Base-by-base conservation (phyloP, 2,113 vertebrate genomes). In the Macquaria australasica region DNA sequence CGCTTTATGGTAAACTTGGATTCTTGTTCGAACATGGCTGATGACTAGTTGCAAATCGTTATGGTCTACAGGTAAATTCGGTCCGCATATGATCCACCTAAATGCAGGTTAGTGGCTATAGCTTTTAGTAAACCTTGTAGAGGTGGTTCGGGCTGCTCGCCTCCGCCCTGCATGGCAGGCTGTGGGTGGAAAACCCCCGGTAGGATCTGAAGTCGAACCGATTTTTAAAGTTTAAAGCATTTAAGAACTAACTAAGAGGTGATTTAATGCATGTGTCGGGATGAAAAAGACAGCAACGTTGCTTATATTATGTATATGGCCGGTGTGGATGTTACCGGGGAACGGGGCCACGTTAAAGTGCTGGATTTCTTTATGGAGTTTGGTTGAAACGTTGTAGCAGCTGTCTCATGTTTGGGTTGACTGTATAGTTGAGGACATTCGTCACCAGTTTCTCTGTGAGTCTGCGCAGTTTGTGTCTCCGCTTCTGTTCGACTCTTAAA, bases 41-140 rank as follows among this genome's bases (percentile, higher is more conserved):
- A 2, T 3, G 12, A 8, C 0, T 25, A 3, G 0, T 3, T 1
- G 1, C 1, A 2, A 1, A 18, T 16, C 4, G 1, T 7, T 0
- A 1, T 1, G 59, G 8, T 58, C 5, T 23, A 0, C 15, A 1
- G 15, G 14, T 31, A 0, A 48, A 48, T 84, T 81, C 87, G 87
- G 84, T 50, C 2, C 25, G 23, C 0, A 23, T 28, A 1, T 16
- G 5, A 14, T 8, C 34, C 11, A 2, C 14, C 6, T 71, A 12
- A n/a, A 16, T 3, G 43, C 5, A 4, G 4, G 4, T 31, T 23
- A 3, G 25, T 14, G 45, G 59, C 4, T 6, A 0, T 1, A 23
- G 3, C 48, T n/a, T 3, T 25, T 0, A 58, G 60, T 56, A 37
- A 45, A 62, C 8, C 34, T 25, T 6, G 21, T 0, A 28, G 1